Percentiles rank a stretch among this genome's conserved stretches.
These are phyloP conservation scores for Ctenomys sociabilis DNA, from an alignment of 2,113 vertebrate genomes.

Conservation along the genomic window DNA sequence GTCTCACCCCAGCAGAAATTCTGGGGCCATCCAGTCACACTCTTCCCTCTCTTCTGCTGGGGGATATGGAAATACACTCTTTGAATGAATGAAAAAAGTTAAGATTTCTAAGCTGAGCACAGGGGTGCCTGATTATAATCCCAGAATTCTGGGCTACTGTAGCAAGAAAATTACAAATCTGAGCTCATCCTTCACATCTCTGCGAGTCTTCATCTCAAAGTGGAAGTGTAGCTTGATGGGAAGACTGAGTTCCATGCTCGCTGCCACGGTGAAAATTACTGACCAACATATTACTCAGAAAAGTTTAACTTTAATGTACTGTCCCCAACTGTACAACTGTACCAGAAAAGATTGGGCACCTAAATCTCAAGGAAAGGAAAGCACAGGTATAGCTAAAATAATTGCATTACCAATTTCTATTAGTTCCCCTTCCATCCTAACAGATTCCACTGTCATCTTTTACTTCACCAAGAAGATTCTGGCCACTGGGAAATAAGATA, in stretches of 20 bases:
- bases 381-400: too few species aligned
- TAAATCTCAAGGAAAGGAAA: neutral
- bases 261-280: neutral
- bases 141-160: neutral
- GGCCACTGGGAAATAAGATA: neutral
- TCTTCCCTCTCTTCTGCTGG: neutral
- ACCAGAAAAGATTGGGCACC: neutral
- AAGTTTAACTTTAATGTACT: neutral
- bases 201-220: neutral
- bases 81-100: neutral
- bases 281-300: neutral
- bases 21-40: too few species aligned
- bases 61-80: neutral
- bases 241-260: neutral
- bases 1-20: neutral
- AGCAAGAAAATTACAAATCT: neutral
- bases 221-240: neutral
- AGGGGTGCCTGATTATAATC: neutral
- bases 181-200: neutral
- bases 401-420: too few species aligned
- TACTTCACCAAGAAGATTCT: neutral
- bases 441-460: neutral
- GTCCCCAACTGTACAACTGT: neutral
- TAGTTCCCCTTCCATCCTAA: neutral
- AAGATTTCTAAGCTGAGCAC: neutral